Base-by-base conservation (phyloP, 2,113 vertebrate genomes). In the Plecotus auritus region DNA sequence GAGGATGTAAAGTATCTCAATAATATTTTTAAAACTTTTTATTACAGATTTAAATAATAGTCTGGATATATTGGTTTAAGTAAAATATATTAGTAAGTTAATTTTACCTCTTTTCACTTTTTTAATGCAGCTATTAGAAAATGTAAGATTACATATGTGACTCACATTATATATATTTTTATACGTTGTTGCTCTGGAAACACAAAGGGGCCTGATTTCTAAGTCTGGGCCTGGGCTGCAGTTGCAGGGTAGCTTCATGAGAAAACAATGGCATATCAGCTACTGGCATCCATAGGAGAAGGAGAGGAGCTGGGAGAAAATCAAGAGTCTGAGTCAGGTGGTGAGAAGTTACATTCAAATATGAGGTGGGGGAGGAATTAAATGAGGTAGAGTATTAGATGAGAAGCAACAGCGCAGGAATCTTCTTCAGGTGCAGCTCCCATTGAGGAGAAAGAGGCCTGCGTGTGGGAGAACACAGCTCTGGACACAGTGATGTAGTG, bases 61-160 rank as follows among this genome's bases (percentile, higher is more conserved):
- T 84, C 81, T 73, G 18, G 9, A 80, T 74, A 35, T 42, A 56
- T 32, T 40, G 10, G 28, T 14, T 69, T 81, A 59, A 74, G 11
- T 37, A 56, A 70, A 91, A 83, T 82, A 74, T 37, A 67, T 81
- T n/a, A 83, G 30, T 40, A 49, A 92, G 49, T 82, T 83, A 54
- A 81, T 23, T 67, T 85, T 74, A 83, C 23, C 4, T 61, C 26
- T 64, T 77, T 89, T 67, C 67, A 32, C 14, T 54, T 49, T 78
- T 69, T 32, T 11, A 70, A 23, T 80, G 54, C 4, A 14, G 11
- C 51, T 67, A 35, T 18, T 67, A 37, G 20, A 90, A 82, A n/a
- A 47, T 77, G 66, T 73, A 59, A 74, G 59, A 49, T 49, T 45
- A 13, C 2, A 5, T 56, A 32, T 80, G 6, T n/a, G 47, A 45